Evolutionary conservation across 1,140 invertebrate genomes (phyloP).

Genomic region (Anadara kagoshimensis): DNA sequence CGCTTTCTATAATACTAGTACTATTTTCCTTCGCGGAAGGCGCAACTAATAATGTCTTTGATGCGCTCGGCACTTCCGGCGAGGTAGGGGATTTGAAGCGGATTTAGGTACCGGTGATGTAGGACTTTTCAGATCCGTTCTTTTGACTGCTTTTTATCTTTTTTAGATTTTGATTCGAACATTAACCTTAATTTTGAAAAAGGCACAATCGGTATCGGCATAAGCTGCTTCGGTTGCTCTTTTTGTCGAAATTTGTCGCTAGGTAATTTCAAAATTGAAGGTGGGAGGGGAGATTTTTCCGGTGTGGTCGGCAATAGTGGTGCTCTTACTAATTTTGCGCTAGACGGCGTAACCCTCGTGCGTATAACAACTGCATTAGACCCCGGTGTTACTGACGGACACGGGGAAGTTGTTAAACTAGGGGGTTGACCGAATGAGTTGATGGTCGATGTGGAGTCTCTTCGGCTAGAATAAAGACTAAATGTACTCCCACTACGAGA

Average conservation of each 20-base stretch:
- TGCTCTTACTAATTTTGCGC: conserved; percentile 44
- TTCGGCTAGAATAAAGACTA: conserved; percentile 54
- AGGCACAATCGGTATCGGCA: conserved; percentile 68
- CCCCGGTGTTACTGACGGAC: conserved; percentile 54
- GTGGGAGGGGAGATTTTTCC: conserved; percentile 39
- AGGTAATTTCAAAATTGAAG: conserved; percentile 50
- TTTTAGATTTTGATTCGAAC: conserved; percentile 62
- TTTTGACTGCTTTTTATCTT: not conserved
- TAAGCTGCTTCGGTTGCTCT: conserved; percentile 63
- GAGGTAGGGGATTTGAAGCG: not conserved
- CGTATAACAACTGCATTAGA: conserved; percentile 62
- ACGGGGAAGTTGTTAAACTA: conserved; percentile 61
- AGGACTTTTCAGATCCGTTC: not conserved
- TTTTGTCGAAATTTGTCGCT: conserved; percentile 62
- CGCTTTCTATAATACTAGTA: no score
- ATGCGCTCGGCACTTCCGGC: no score
- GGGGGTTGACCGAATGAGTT: conserved; percentile 55
- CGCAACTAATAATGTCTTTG: no score
- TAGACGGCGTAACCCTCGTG: conserved; percentile 59
- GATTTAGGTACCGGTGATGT: not conserved
- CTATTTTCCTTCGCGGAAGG: no score
- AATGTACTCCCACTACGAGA: conserved; percentile 62
- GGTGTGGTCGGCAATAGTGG: conserved; percentile 46
- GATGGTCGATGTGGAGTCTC: conserved; percentile 60
- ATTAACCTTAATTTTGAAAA: conserved; percentile 66